Evolutionary conservation across 2,797 vertebrate species (phyloP).

Genomic region (Urophycis tenuis): DNA sequence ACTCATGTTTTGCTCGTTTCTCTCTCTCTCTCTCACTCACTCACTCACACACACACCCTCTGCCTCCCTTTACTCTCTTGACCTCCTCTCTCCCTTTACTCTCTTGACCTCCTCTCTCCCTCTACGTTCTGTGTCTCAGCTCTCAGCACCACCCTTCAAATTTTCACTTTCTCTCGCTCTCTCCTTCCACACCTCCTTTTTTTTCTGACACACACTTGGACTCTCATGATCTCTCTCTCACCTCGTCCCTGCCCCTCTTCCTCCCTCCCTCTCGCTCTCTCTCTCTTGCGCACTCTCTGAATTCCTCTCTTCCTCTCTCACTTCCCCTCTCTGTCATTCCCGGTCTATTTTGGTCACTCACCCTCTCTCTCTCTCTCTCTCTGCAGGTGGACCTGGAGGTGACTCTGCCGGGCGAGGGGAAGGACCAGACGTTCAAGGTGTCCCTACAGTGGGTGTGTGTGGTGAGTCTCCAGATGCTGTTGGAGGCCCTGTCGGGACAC

Average conservation of each 20-base stretch:
- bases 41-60: too few relatives aligned
- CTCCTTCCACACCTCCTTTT: not conserved
- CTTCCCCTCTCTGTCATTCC: not conserved
- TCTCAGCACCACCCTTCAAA: not conserved
- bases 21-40: too few relatives aligned
- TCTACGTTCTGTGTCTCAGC: too few relatives aligned
- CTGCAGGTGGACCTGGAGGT: constrained; percentile 97
- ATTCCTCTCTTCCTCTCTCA: not conserved
- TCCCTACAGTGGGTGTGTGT: constrained; percentile 98
- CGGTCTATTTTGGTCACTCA: not conserved
- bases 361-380: not conserved
- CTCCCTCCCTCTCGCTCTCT: not conserved
- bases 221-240: not conserved
- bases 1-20: too few relatives aligned
- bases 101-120: too few relatives aligned
- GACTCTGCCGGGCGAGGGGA: constrained; percentile 95
- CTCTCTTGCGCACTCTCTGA: not conserved
- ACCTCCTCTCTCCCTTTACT: too few relatives aligned
- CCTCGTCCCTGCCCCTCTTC: not conserved
- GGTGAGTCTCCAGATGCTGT: constrained; percentile 92
- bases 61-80: too few relatives aligned
- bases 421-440: constrained; percentile 98
- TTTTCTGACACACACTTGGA: not conserved
- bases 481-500: constrained; percentile 93
- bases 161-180: not conserved